phyloP scores from a whole-genome alignment of 1,140 invertebrate genomes.

The Ostrea denselamellosa region DNA sequence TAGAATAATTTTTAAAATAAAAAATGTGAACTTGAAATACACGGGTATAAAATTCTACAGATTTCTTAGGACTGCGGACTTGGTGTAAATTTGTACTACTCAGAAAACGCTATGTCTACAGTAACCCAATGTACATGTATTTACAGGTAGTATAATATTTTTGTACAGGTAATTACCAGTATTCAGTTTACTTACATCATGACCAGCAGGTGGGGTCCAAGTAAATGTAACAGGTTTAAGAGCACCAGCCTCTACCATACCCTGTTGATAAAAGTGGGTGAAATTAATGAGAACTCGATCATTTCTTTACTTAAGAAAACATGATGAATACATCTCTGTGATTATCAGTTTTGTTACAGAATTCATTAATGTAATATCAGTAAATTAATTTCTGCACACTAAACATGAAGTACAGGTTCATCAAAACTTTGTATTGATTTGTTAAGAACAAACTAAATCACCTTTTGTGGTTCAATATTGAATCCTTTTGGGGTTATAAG shows the following conservation, averaged over 20 bases:
- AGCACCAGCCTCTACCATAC: conserved; percentile 77
- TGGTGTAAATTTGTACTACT: too few relatives aligned
- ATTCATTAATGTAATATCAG: not conserved
- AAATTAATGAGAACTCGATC: not conserved
- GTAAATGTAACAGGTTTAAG: conserved; percentile 75
- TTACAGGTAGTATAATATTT: too few relatives aligned
- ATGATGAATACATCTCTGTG: not conserved
- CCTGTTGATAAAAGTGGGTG: conserved; percentile 62
- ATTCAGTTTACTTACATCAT: conserved; percentile 72
- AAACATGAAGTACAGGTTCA: too few relatives aligned
- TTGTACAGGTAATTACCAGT: too few relatives aligned
- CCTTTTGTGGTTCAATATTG: conserved; percentile 76
- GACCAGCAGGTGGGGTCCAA: conserved; percentile 74
- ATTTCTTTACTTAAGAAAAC: not conserved
- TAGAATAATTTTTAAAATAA: too few relatives aligned
- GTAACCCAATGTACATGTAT: too few relatives aligned
- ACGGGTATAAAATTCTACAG: too few relatives aligned
- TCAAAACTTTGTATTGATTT: not conserved
- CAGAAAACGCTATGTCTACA: too few relatives aligned
- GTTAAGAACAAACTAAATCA: conserved; percentile 49
- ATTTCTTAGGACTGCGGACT: too few relatives aligned
- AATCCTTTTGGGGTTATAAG: conserved; percentile 73
- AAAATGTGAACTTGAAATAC: too few relatives aligned
- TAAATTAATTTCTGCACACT: too few relatives aligned
- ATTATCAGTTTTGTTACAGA: not conserved